Percentiles rank a stretch among this genome's conserved stretches.
Conservation (phyloP, 2,797 vertebrate species). For the Galagoides demidoff region DNA sequence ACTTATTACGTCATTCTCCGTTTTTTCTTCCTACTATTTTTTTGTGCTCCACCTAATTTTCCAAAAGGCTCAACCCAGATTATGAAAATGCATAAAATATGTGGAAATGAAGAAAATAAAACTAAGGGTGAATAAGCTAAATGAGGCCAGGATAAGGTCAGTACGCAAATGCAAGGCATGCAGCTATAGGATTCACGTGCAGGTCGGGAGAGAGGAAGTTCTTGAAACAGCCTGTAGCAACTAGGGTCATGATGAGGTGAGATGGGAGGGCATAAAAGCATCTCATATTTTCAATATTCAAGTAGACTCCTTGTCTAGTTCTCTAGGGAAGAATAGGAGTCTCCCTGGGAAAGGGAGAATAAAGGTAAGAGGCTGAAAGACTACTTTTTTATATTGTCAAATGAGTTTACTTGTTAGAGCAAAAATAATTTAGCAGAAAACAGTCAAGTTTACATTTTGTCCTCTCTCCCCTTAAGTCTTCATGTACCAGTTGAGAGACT, state of each 20-base stretch:
- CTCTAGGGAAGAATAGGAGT: background rate
- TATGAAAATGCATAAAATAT: constrained; percentile 23
- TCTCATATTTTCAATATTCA: background rate
- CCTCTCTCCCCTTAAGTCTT: background rate
- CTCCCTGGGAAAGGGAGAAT: background rate
- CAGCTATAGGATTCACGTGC: background rate
- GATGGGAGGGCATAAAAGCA: background rate
- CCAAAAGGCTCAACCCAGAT: background rate
- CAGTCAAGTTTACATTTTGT: background rate
- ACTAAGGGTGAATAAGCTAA: background rate
- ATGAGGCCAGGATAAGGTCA: background rate
- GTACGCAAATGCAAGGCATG: background rate
- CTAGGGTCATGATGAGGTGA: background rate
- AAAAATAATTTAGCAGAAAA: constrained; percentile 7
- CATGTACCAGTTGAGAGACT: background rate
- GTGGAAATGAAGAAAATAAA: constrained; percentile 23
- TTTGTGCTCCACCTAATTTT: background rate
- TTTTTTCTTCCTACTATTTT: background rate
- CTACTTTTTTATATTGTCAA: background rate
- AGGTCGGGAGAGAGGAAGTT: constrained; percentile 19
- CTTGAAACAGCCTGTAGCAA: constrained; percentile 2
- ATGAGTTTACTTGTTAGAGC: background rate
- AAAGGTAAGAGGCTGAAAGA: background rate
- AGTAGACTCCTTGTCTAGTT: background rate
- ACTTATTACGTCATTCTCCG: background rate